These are phyloP conservation scores for Athalia circularis DNA, from an alignment of 2,888 invertebrate species.

Conservation along the genomic window DNA sequence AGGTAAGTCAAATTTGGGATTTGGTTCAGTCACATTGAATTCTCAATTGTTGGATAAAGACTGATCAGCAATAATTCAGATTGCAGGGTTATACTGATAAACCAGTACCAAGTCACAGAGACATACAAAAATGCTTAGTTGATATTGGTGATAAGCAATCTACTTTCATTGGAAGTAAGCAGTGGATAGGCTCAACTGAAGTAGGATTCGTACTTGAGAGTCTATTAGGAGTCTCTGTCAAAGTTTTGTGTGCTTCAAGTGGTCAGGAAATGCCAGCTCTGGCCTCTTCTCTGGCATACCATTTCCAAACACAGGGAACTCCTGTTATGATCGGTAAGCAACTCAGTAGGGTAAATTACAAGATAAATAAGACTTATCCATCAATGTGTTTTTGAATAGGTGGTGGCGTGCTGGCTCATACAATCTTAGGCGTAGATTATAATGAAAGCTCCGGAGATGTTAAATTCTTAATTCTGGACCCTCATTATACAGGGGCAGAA, in stretches of 20 bases:
- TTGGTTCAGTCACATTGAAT: neutral
- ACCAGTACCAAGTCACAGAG: constrained; percentile 86
- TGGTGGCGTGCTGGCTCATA: constrained; percentile 98
- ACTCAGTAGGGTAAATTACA: neutral
- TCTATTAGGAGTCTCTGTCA: constrained; percentile 84
- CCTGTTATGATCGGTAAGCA: constrained; percentile 96
- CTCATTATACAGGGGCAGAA: constrained; percentile 96
- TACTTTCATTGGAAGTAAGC: constrained; percentile 90
- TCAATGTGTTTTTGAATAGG: constrained; percentile 76
- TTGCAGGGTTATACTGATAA: constrained; percentile 89
- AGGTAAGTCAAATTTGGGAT: constrained; percentile 72
- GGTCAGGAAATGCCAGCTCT: constrained; percentile 89
- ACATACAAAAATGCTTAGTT: constrained; percentile 96
- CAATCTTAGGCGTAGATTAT: constrained; percentile 95
- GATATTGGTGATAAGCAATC: constrained; percentile 94
- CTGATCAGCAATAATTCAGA: constrained; percentile 67
- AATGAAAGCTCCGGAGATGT: constrained; percentile 87
- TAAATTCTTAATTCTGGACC: constrained; percentile 97
- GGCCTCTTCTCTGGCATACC: constrained; percentile 88
- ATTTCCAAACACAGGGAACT: constrained; percentile 94
- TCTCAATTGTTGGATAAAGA: constrained; percentile 72
- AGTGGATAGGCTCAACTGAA: constrained; percentile 99
- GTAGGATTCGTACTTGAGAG: constrained; percentile 94
- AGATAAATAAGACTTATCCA: neutral
- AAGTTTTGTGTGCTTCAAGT: constrained; percentile 89